Evolutionary conservation across 2,888 invertebrate species (phyloP), one percentile per base, ranked within the genome.

Genomic region (Euzetes globulus): DNA sequence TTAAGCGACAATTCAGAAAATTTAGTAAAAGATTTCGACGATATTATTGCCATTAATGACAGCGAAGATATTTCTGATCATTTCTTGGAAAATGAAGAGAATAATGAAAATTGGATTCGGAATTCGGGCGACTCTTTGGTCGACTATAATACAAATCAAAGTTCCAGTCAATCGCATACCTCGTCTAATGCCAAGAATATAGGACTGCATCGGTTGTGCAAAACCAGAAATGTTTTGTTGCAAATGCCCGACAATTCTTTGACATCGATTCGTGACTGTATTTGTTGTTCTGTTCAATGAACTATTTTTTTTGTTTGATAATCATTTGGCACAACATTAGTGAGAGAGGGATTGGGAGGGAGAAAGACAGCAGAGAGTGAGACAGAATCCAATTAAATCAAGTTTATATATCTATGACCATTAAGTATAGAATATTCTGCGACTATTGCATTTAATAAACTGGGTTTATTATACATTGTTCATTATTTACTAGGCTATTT

Each of bases 231-330:
- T 45, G 47, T 70, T 70, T 19, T 41, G 15, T 13, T 11, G 17
- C 47, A 47, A 45, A 70, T 70, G 15, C 45, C 70, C 25, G 22
- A 70, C 70, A 70, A 70, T 27, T 41, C 41, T 41, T 17, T 70
- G 25, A 4, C 41, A 70, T 70, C 70, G 33, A 70, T 70, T 70
- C 45, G 45, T 25, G 70, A 70, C 19, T 70, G 47, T 45, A 22
- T 45, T 45, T 70, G 70, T 45, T 70, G 70, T 70, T 45, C 9
- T 45, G 45, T 70, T 70, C 70, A 70, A 17, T 70, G 70, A 45
- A 37, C 22, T 37, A 70, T 70, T 19, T 65, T n/a, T n/a, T 37
- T 58, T 27, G 27, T 58, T 58, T 58, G 58, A 58, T 27, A 27
- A 58, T 27, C 13, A 27, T 58, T 15, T 58, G 58, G 27, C 58